Evolutionary conservation across 2,113 vertebrate genomes (phyloP).

Genomic region (Junco hyemalis): DNA sequence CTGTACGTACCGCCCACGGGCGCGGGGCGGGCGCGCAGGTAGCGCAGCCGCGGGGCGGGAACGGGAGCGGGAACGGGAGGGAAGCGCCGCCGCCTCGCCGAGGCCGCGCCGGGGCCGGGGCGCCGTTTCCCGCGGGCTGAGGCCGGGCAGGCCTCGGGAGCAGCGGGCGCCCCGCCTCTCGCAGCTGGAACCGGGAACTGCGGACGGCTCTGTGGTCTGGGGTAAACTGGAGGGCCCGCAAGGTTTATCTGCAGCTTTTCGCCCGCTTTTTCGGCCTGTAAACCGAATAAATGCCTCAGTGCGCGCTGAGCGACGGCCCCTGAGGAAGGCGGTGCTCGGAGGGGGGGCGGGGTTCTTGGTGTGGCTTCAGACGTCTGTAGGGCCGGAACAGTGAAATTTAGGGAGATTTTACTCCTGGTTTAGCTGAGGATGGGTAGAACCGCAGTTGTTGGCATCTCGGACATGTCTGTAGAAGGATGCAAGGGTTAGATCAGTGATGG

Average conservation of each 20-base stretch:
- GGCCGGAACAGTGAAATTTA: accelerated
- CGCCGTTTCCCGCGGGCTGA: background rate
- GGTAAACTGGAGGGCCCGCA: background rate
- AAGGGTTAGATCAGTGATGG: accelerated
- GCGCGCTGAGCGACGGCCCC: background rate
- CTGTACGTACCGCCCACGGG: background rate
- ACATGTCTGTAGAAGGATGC: background rate
- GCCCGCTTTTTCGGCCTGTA: accelerated
- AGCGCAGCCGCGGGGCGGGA: background rate
- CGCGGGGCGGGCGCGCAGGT: background rate
- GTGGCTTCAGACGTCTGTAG: background rate
- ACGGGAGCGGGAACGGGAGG: too few species aligned
- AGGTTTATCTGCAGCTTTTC: background rate
- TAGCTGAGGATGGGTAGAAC: accelerated
- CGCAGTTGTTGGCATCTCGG: accelerated
- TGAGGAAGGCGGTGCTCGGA: background rate
- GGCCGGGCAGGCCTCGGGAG: background rate
- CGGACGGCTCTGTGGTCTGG: background rate
- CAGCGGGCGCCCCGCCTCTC: background rate
- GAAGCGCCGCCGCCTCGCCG: background rate
- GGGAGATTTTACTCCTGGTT: accelerated
- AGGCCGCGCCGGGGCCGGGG: background rate
- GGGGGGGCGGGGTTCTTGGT: accelerated
- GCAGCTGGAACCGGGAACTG: background rate
- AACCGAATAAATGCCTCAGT: background rate